Evolutionary conservation across 2,797 vertebrate genomes (phyloP), one percentile per base, ranked within the genome.

Genomic region (Limnodromus scolopaceus): DNA sequence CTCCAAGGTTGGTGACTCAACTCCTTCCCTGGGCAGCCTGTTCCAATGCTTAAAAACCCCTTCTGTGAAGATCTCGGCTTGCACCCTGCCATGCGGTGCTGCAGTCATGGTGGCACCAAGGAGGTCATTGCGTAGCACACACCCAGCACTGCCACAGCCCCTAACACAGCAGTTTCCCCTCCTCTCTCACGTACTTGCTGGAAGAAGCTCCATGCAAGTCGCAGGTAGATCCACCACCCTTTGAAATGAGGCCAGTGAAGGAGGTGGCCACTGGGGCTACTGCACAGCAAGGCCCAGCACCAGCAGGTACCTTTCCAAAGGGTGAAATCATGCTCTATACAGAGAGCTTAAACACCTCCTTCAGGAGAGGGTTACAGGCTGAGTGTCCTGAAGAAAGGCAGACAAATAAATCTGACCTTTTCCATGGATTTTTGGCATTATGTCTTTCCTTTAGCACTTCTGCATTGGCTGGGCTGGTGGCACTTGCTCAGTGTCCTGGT

Each of bases 41-140:
- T 32, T 43, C 39, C 39, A 43, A 23, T 10, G 20, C 20, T 16
- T 23, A 20, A 23, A 28, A 22, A 23, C 14, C 14, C 30, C 16
- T 64, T 64, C 61, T 32, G 28, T 64, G 39, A 64, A 64, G 61
- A 64, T 3, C 39, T 24, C 2, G 1, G 34, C 36, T 27, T 10
- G 30, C 32, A 28, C 4, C 1, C 2, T 1, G 20, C 38, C 61
- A 27, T 17, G 19, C 3, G 32, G 18, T 41, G 41, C 66, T 3
- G 2, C 3, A 4, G 19, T 5, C 20, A 7, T 0, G 1, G 43
- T 16, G 69, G 60, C 48, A 89, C 2, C 0, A 0, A 60, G 34
- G 34, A 43, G 53, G 15, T 18, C 11, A 2, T 24, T 1, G 1
- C 0, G 2, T 15, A 19, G 13, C 68, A 41, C 46, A 8, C 7